These are phyloP conservation scores for Speoplatyrhinus poulsoni DNA, from an alignment of 2,113 vertebrate species.

Conservation along the genomic window DNA sequence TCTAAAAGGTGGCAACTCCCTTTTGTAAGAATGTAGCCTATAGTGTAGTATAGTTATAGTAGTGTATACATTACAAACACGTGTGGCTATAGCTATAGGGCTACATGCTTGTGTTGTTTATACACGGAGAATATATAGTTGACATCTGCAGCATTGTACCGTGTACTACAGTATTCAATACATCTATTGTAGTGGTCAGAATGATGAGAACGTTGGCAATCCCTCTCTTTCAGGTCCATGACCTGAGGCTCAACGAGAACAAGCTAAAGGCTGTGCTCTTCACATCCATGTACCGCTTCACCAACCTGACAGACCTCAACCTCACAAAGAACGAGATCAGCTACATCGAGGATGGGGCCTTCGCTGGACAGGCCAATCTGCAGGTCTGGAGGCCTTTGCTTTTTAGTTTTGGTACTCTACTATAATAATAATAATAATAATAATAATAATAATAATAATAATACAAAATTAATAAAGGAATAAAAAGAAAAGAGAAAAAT, in stretches of 20 bases:
- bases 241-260: conserved; percentile 96
- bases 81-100: no score
- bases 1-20: no score
- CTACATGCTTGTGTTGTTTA: no score
- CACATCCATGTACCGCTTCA: conserved; percentile 93
- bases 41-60: no score
- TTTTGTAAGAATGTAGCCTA: no score
- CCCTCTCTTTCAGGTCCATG: conserved; percentile 75
- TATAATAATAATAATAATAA: background rate
- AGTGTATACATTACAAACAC: no score
- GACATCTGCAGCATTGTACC: background rate
- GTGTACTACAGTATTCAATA: background rate
- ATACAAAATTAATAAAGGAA: no score
- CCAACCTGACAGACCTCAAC: conserved; percentile 97
- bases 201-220: background rate
- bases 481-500: background rate
- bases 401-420: background rate
- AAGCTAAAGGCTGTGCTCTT: conserved; percentile 95
- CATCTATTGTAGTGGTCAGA: background rate
- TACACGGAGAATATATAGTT: no score
- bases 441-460: no score
- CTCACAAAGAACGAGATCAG: conserved; percentile 98
- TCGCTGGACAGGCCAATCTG: conserved; percentile 92
- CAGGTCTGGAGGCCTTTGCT: conserved; percentile 65
- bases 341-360: conserved; percentile 97